Base-by-base conservation (phyloP, 2,113 vertebrate genomes). In the Zootoca vivipara region DNA sequence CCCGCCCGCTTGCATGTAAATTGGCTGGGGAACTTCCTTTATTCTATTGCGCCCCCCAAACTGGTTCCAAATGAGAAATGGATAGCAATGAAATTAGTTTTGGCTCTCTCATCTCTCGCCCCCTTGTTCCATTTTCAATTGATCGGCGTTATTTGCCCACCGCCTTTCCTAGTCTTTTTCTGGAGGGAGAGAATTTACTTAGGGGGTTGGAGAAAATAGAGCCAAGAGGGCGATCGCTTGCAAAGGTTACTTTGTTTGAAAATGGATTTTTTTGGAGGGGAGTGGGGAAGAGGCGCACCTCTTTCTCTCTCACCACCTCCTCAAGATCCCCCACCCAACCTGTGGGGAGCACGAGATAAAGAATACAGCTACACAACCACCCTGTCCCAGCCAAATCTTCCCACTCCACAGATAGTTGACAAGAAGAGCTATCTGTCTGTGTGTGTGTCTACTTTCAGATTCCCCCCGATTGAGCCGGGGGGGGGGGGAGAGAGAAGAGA, bases 391-490 rank as follows among this genome's bases (percentile, higher is more conserved):
- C 40, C n/a, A 42, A 62, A 52, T 33, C 35, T 35, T 24, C 30
- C 83, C 69, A 58, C n/a, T n/a, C 42, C n/a, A 24, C 2, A 58
- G 83, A 38, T 35, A 73, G 42, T 35, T 13, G 38, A n/a, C 81
- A 82, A 79, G 18, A 20, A 85, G 80, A 88, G 78, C 80, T 82
- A 90, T 91, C 92, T 92, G 90, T 92, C 95, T 95, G 89, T 92
- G 95, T 95, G 87, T 95, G 94, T 75, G 93, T 90, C 93, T 93
- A 91, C 94, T 95, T 92, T 94, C 91, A 22, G 92, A 96, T 95
- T 95, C 94, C 86, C 88, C 93, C 91, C 96, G 96, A 96, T 97
- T 95, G 91, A 95, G 96, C 94, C 94, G 38, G 82, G 5, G 38
- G 58, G 5, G 24, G 38, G 91, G 83, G 95, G 95, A 95, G 78